These are phyloP conservation scores for Petrolisthes manimaculis DNA, from an alignment of 2,888 invertebrate genomes.

Conservation along the genomic window DNA sequence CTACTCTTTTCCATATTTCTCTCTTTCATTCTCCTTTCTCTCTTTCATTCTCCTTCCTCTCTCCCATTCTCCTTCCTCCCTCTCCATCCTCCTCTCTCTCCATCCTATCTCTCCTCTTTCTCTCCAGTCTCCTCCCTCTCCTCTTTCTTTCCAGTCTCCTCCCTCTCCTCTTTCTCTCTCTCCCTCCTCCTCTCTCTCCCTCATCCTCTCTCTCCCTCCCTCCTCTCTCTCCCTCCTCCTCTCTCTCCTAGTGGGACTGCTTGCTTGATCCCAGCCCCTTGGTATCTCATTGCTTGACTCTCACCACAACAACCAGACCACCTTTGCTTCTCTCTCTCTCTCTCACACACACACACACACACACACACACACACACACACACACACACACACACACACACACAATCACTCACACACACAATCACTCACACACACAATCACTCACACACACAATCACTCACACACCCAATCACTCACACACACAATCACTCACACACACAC, in stretches of 20 bases:
- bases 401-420: constrained; percentile 13
- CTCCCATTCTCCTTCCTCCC: not conserved
- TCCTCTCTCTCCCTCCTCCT: not conserved
- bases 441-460: constrained; percentile 10
- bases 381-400: constrained; percentile 29
- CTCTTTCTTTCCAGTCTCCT: not conserved
- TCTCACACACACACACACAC: not conserved
- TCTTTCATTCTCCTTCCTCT: not conserved
- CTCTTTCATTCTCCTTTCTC: not conserved
- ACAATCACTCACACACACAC: not conserved
- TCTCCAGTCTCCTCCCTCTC: not conserved
- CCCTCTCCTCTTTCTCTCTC: not conserved
- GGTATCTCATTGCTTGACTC: not conserved
- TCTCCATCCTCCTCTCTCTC: not conserved
- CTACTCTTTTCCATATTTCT: not conserved
- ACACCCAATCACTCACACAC: not conserved
- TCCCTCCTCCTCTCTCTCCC: not conserved
- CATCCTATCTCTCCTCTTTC: not conserved
- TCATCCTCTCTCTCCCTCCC: too few relatives aligned
- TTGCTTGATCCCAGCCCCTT: not conserved
- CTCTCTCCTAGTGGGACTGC: not conserved
- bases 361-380: constrained; percentile 26
- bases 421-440: not conserved
- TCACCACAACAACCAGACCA: not conserved
- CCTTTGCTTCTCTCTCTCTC: not conserved